Base-by-base conservation (phyloP, 2,797 vertebrate genomes). In the Parauchenoglanis ngamensis region DNA sequence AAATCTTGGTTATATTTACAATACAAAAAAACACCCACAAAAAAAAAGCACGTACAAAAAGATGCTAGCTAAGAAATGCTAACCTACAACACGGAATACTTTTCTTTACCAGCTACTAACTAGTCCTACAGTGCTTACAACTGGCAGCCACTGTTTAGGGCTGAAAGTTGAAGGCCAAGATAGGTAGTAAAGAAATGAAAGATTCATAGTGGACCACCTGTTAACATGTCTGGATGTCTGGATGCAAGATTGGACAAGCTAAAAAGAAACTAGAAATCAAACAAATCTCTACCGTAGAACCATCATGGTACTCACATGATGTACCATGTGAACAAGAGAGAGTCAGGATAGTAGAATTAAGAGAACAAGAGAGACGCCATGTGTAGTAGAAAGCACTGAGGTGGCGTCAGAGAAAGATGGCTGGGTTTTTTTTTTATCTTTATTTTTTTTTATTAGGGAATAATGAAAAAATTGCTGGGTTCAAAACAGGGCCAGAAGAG, bases 401-500 rank as follows among this genome's bases (percentile, higher is more conserved):
- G 35, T 46, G 78, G 86, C 44, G 3, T 52, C 23, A 56, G 77
- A 84, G 56, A 72, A 63, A 67, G 46, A 61, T 25, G 78, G 61
- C 82, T 88, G 83, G 40, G 31, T 31, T 31, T 40, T 40, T 3
- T 40, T 40, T 73, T 85, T 7, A 3, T 46, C 1, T 86, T 85
- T 89, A 17, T 86, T 85, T 83, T 88, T 25, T 88, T 19, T 87
- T 85, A 44, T 87, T 87, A 68, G 75, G 82, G 86, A 63, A 88
- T 49, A 87, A 86, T 79, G 77, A 84, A 83, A 89, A 70, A 56
- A 77, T 63, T 84, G 84, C 75, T 2, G 86, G 81, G 90, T 94
- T 90, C 86, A 89, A 77, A 72, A 86, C 78, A 65, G 75, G 85
- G 85, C 85, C 86, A 90, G 63, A 90, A 90, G 70, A 86, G 84